Evolutionary conservation across 92 coral and sea anemone genomes (phyloP).

Genomic region (Zoanthus sansibaricus): DNA sequence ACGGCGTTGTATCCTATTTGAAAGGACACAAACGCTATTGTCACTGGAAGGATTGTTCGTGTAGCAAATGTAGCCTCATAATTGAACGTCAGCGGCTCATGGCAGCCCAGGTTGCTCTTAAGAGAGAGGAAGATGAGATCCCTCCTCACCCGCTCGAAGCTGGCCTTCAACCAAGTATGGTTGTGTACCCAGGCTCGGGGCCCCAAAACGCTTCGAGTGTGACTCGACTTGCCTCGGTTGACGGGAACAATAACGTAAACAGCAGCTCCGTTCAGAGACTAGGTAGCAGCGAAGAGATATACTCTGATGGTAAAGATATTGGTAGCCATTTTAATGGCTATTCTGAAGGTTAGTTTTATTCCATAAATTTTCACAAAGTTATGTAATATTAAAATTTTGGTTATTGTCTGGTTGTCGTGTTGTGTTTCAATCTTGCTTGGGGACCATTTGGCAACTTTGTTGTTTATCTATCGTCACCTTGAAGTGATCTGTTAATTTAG

Average conservation of each 20-base stretch:
- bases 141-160: conserved; percentile 37
- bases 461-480: conserved; percentile 33
- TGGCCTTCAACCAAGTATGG: conserved; percentile 17
- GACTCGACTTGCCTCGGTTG: conserved; percentile 26
- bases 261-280: conserved; percentile 18
- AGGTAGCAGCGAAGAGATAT: conserved; percentile 19
- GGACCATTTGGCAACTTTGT: conserved; percentile 12
- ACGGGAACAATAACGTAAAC: conserved; percentile 27
- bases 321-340: conserved; percentile 17
- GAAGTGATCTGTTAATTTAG: conserved; percentile 29
- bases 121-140: conserved; percentile 89
- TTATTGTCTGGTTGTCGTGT: conserved; percentile 8
- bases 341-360: conserved; percentile 14
- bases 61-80: conserved; percentile 92
- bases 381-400: neutral
- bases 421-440: conserved; percentile 7
- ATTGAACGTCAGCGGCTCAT: conserved; percentile 97
- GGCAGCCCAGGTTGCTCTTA: conserved; percentile 99
- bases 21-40: conserved; percentile 97
- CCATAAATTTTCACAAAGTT: neutral
- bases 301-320: conserved; percentile 30
- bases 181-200: conserved; percentile 28
- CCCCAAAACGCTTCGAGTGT: neutral
- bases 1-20: conserved; percentile 78
- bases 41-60: conserved; percentile 92